Conservation (phyloP, 2,888 invertebrate genomes). For the Diarsia mendica region DNA sequence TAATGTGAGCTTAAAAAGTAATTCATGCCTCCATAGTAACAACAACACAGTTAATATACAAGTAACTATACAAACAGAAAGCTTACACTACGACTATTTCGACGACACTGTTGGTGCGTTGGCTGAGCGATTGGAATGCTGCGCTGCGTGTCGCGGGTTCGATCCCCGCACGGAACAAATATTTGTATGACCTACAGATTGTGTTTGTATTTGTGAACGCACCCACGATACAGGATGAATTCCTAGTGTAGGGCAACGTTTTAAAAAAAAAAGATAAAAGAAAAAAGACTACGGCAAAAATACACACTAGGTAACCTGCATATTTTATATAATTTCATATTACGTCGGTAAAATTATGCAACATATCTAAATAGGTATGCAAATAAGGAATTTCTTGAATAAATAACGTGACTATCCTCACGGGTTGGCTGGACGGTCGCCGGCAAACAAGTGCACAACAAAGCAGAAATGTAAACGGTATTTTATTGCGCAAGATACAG, state of each 20-base stretch:
- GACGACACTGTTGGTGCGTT: too few relatives aligned
- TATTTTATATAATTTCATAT: constrained; percentile 34
- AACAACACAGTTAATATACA: background rate
- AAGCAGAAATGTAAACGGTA: constrained; percentile 82
- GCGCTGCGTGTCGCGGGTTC: too few relatives aligned
- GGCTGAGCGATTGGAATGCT: too few relatives aligned
- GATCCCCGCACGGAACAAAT: too few relatives aligned
- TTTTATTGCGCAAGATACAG: constrained; percentile 80
- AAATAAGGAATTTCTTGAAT: constrained; percentile 73
- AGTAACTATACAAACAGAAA: background rate
- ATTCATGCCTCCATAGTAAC: background rate
- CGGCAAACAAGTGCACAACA: constrained; percentile 78
- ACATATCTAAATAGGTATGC: constrained; percentile 66
- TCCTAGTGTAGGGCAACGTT: too few relatives aligned
- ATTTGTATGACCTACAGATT: too few relatives aligned
- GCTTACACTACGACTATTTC: background rate
- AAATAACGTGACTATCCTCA: constrained; percentile 70
- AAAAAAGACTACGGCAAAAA: too few relatives aligned
- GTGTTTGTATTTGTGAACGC: too few relatives aligned
- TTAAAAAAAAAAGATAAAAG: too few relatives aligned
- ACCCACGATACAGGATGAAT: too few relatives aligned
- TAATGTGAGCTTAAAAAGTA: background rate
- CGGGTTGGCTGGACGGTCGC: constrained; percentile 65
- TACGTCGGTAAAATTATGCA: constrained; percentile 51
- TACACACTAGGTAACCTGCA: too few relatives aligned